These are phyloP conservation scores for Malurus melanocephalus DNA, from an alignment of 2,113 vertebrate genomes.

Conservation along the genomic window DNA sequence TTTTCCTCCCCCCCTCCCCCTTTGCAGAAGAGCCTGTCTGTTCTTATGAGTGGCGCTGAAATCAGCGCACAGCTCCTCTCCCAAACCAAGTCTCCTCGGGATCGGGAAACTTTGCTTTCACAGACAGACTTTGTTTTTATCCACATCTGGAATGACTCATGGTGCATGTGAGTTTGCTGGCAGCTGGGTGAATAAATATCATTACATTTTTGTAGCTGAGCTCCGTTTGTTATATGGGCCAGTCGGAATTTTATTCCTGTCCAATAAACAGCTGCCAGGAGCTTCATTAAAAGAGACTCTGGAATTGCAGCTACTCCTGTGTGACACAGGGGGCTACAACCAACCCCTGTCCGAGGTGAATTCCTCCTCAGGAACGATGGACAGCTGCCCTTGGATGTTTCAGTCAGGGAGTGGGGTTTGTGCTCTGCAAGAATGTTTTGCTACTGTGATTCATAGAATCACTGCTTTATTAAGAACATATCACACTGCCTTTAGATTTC, in stretches of 20 bases:
- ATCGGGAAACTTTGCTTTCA: constrained; percentile 71
- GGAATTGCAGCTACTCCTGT: background rate
- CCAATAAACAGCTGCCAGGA: constrained; percentile 65
- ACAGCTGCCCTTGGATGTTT: background rate
- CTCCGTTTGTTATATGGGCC: constrained; percentile 72
- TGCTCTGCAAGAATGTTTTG: constrained; percentile 23
- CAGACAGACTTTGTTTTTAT: constrained; percentile 78
- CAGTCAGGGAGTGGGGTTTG: background rate
- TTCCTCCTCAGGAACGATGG: background rate
- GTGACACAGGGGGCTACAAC: background rate
- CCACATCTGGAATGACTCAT: constrained; percentile 84
- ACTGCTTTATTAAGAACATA: constrained; percentile 22
- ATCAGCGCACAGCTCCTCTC: constrained; percentile 42
- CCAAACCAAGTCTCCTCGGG: constrained; percentile 65
- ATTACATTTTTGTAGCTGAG: constrained; percentile 71
- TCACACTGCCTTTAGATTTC: background rate
- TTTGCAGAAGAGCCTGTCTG: constrained; percentile 26
- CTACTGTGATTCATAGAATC: constrained; percentile 47
- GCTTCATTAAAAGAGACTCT: constrained; percentile 46
- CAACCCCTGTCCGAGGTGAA: background rate
- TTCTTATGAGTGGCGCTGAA: constrained; percentile 40
- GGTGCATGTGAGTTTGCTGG: constrained; percentile 80
- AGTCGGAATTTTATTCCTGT: constrained; percentile 73
- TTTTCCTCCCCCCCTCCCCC: constrained; percentile 7
- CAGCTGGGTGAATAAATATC: constrained; percentile 76